These are phyloP conservation scores for Ormia ochracea DNA, from an alignment of 2,888 invertebrate species.

Conservation along the genomic window DNA sequence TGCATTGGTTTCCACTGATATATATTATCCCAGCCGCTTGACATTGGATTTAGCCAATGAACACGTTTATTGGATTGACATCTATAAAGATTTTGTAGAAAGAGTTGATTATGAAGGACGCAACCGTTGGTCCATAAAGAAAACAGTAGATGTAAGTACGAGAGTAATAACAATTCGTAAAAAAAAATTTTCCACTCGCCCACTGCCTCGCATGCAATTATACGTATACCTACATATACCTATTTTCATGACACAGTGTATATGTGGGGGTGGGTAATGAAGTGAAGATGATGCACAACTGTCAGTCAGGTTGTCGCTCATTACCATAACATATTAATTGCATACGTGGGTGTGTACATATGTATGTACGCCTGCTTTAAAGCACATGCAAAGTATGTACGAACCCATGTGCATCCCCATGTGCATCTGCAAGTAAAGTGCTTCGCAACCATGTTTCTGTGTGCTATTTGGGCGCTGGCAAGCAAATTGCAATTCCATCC, in stretches of 20 bases:
- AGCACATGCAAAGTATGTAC: neutral
- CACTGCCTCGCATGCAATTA: neutral
- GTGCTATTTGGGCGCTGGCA: conserved; percentile 12
- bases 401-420: too few species aligned
- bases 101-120: conserved; percentile 86
- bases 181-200: neutral
- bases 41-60: conserved; percentile 84
- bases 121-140: conserved; percentile 78
- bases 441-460: neutral
- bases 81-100: conserved; percentile 87
- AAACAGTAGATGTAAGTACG: conserved; percentile 71
- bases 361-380: neutral
- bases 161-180: conserved; percentile 36
- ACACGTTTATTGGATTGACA: conserved; percentile 88
- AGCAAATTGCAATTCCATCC: neutral
- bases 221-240: neutral
- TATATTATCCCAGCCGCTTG: conserved; percentile 87
- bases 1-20: conserved; percentile 81
- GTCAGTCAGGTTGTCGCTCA: neutral
- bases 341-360: neutral
- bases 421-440: too few species aligned
- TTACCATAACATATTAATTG: neutral
- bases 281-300: neutral
- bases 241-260: neutral
- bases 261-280: neutral